Evolutionary conservation across 2,113 vertebrate genomes (phyloP).

Genomic region (Pampusana beccarii): DNA sequence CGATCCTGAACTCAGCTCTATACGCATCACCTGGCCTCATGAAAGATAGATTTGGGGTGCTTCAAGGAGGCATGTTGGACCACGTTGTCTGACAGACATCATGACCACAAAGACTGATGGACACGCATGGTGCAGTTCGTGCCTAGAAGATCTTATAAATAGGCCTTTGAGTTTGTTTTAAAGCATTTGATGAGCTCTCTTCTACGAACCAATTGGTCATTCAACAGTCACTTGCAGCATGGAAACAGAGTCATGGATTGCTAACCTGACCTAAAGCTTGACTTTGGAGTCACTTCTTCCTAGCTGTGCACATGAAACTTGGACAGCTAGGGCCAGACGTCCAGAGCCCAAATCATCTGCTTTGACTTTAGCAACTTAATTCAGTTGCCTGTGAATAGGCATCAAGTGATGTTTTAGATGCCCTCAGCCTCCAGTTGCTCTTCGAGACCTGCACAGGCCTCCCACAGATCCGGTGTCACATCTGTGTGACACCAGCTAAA

Average conservation of each 20-base stretch:
- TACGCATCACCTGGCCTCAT: not conserved
- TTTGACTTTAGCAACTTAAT: not conserved
- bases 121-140: not conserved
- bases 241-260: not conserved
- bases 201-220: not conserved
- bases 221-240: not conserved
- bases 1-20: not conserved
- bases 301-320: not conserved
- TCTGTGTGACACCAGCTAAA: not conserved
- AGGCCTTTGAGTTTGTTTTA: not conserved
- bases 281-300: not conserved
- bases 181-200: not conserved
- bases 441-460: not conserved
- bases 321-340: not conserved
- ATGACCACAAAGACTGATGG: not conserved
- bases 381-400: not conserved
- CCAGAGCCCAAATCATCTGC: accelerated
- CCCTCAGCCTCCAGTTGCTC: not conserved
- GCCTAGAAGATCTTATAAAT: not conserved
- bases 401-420: not conserved
- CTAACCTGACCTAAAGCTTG: not conserved
- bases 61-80: not conserved
- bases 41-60: not conserved
- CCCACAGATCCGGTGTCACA: not conserved
- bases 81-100: not conserved